Conservation (phyloP, 2,888 invertebrate species). For the Phaonia tiefii region DNA sequence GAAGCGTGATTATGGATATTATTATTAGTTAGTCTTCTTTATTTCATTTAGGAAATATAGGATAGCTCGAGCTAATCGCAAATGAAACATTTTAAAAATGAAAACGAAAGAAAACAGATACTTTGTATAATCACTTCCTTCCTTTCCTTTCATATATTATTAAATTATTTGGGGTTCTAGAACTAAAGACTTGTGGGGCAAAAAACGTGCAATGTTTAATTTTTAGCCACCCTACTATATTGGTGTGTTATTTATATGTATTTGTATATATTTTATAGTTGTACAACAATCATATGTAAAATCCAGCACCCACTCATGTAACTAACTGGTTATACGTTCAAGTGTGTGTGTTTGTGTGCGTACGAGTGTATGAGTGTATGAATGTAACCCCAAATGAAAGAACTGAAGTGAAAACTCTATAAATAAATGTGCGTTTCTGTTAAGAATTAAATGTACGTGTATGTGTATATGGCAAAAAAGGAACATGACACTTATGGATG, state of each 20-base stretch:
- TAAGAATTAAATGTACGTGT: constrained; percentile 72
- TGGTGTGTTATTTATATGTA: constrained; percentile 39
- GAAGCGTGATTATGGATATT: too few relatives aligned
- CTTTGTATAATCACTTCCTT: too few relatives aligned
- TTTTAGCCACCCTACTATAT: too few relatives aligned
- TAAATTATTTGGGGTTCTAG: too few relatives aligned
- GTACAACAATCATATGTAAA: constrained; percentile 58
- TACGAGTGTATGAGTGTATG: constrained; percentile 38
- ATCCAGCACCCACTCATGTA: constrained; percentile 60
- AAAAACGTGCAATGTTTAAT: too few relatives aligned
- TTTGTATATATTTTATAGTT: constrained; percentile 57
- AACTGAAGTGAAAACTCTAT: constrained; percentile 50
- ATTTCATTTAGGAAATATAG: too few relatives aligned
- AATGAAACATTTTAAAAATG: too few relatives aligned
- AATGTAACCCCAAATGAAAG: constrained; percentile 51
- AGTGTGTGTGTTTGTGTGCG: constrained; percentile 30
- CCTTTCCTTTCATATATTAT: too few relatives aligned
- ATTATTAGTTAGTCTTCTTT: too few relatives aligned
- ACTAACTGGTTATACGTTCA: constrained; percentile 65
- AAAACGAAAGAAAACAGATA: too few relatives aligned
- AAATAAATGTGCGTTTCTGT: constrained; percentile 76
- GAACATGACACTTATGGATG: constrained; percentile 78
- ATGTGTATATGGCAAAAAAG: constrained; percentile 68
- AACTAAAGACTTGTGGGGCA: too few relatives aligned
- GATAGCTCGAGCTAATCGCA: too few relatives aligned